Percentiles rank a stretch among this genome's conserved stretches.
These are phyloP conservation scores for Temnothorax unifasciatus DNA, from an alignment of 2,888 invertebrate species.

Conservation along the genomic window DNA sequence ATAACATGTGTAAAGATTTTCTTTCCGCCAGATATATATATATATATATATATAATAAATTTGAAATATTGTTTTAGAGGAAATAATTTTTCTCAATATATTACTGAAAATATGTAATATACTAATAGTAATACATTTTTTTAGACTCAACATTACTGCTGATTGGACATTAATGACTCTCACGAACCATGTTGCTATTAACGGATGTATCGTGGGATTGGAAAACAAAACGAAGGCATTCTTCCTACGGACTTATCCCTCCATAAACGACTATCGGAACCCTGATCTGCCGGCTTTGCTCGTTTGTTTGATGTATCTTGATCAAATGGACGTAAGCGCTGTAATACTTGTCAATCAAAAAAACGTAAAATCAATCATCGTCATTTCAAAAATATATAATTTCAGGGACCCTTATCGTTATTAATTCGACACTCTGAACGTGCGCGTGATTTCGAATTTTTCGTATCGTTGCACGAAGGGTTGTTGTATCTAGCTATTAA, in stretches of 20 bases:
- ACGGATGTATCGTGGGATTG: conserved; percentile 92
- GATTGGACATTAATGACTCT: conserved; percentile 86
- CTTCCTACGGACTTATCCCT: conserved; percentile 89
- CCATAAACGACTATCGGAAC: conserved; percentile 89
- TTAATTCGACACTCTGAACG: conserved; percentile 92
- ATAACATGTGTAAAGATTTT: neutral
- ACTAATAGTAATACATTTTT: conserved; percentile 23
- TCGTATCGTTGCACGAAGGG: conserved; percentile 88
- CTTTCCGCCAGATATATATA: neutral
- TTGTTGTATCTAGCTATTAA: conserved; percentile 91
- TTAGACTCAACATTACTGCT: conserved; percentile 85
- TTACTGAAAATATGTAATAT: neutral
- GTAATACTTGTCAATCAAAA: neutral
- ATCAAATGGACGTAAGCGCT: conserved; percentile 92
- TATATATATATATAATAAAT: neutral
- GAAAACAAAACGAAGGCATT: conserved; percentile 94
- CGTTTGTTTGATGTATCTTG: conserved; percentile 94
- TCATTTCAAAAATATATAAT: conserved; percentile 25
- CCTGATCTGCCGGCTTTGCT: conserved; percentile 91
- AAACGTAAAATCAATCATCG: neutral
- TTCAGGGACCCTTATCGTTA: conserved; percentile 95
- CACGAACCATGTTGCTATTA: conserved; percentile 83
- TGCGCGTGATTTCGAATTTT: conserved; percentile 89
- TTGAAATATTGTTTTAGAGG: neutral
- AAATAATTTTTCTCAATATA: neutral